phyloP scores from a whole-genome alignment of 1,140 invertebrate species.

The Anagrus nilaparvatae region DNA sequence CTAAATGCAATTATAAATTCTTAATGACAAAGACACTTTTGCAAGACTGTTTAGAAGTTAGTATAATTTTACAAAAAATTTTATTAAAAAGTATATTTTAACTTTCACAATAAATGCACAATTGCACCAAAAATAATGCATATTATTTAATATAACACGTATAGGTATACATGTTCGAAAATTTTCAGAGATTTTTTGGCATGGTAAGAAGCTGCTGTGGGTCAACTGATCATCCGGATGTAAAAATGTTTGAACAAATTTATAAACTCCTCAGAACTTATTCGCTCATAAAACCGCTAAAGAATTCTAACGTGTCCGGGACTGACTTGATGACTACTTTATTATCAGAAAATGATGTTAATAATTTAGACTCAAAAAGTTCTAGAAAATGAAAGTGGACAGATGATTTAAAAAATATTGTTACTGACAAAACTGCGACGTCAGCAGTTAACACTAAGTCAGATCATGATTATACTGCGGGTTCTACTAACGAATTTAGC shows the following conservation, averaged over 20 bases:
- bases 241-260: conserved; percentile 10
- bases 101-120: neutral
- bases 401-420: neutral
- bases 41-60: conserved; percentile 12
- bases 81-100: neutral
- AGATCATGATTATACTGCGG: neutral
- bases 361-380: neutral
- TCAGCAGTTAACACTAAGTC: neutral
- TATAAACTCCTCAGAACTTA: conserved; percentile 9
- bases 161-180: neutral
- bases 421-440: neutral
- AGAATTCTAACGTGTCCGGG: conserved; percentile 7
- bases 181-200: conserved; percentile 12
- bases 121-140: neutral
- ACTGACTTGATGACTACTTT: conserved; percentile 6
- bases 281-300: conserved; percentile 12
- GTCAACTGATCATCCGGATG: conserved; percentile 14
- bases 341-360: neutral
- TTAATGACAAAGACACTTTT: conserved; percentile 9
- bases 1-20: conserved; percentile 7
- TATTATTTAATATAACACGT: neutral
- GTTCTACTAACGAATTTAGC: conserved; percentile 1
- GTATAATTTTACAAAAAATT: neutral
- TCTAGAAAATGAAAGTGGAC: neutral
- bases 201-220: conserved; percentile 13